Base-by-base conservation (phyloP, 2,797 vertebrate genomes). In the Meriones psammophilus region DNA sequence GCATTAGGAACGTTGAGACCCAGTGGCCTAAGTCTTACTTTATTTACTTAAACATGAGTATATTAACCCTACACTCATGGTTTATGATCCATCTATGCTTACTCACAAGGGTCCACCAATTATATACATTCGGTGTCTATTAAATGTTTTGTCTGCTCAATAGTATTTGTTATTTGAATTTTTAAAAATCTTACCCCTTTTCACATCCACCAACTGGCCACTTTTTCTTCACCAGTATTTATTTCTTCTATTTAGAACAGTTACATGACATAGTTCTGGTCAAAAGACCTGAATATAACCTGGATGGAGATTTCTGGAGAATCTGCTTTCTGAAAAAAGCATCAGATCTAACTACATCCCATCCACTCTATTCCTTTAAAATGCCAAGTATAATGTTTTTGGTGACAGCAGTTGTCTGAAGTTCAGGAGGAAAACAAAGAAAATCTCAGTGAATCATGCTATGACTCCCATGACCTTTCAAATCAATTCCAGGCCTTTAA, bases 271-370 rank as follows among this genome's bases (percentile, higher is more conserved):
- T 26, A n/a, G n/a, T 28, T 92, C 71, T 42, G 22, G 28, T 9
- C 54, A 78, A 22, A 10, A 85, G 42, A 73, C 24, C 4, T 39
- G 64, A 84, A 73, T 18, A 92, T 18, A 92, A 88, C n/a, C 42
- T 58, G 17, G 26, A 64, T 33, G 15, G 58, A 69, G 5, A 50
- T 90, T 92, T 78, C 69, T 79, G 42, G n/a, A 79, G 92, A 81
- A 5, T 93, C 36, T 74, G 68, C 36, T 87, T 92, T 71, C n/a
- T 89, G 42, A 74, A 88, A 80, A 84, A 94, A 95, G 33, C 39
- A 77, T 28, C 26, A 87, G 14, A 56, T 33, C 80, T 22, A 39
- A 68, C 64, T 50, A 54, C 20, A 28, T 13, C 36, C 26, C 71
- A 79, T 58, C 54, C 3, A 39, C 58, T 62, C n/a, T 26, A 84